Conservation (phyloP, 2,113 vertebrate genomes). For the Morone chrysops region DNA sequence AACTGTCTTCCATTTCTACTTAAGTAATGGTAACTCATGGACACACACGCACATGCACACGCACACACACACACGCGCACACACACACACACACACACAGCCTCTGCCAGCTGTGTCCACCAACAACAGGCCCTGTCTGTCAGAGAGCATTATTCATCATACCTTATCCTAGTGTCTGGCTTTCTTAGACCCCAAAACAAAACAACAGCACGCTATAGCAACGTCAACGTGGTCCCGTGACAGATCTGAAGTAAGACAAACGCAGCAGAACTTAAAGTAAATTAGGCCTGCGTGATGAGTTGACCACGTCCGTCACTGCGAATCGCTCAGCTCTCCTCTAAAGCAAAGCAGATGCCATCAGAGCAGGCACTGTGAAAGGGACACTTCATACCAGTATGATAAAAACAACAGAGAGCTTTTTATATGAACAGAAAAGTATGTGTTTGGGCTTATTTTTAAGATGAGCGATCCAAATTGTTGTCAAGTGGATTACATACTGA, state of each 20-base stretch:
- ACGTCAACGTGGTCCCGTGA: slow-evolving; percentile 67
- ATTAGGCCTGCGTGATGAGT: slow-evolving; percentile 78
- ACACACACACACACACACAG: slow-evolving; percentile 9
- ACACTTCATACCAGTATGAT: slow-evolving; percentile 55
- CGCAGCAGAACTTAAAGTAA: slow-evolving; percentile 71
- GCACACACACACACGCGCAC: neutral
- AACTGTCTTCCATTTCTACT: slow-evolving; percentile 43
- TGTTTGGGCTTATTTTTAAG: slow-evolving; percentile 18
- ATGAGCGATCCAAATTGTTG: slow-evolving; percentile 42
- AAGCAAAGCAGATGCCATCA: slow-evolving; percentile 82
- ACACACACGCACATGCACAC: neutral
- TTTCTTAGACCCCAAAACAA: slow-evolving; percentile 68
- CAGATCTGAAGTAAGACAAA: slow-evolving; percentile 72
- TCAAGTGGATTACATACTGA: slow-evolving; percentile 34
- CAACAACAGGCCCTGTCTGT: slow-evolving; percentile 72
- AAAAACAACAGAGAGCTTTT: slow-evolving; percentile 65
- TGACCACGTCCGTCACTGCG: slow-evolving; percentile 71
- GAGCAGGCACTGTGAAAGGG: slow-evolving; percentile 46
- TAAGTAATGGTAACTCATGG: slow-evolving; percentile 45
- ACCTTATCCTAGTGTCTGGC: slow-evolving; percentile 64
- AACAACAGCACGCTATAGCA: slow-evolving; percentile 77
- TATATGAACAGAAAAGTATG: slow-evolving; percentile 21
- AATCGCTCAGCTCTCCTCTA: slow-evolving; percentile 73
- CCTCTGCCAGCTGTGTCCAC: slow-evolving; percentile 66
- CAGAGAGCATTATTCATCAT: slow-evolving; percentile 67